These are phyloP conservation scores for Anoplophora glabripennis DNA, from an alignment of 1,140 invertebrate genomes.

Conservation along the genomic window DNA sequence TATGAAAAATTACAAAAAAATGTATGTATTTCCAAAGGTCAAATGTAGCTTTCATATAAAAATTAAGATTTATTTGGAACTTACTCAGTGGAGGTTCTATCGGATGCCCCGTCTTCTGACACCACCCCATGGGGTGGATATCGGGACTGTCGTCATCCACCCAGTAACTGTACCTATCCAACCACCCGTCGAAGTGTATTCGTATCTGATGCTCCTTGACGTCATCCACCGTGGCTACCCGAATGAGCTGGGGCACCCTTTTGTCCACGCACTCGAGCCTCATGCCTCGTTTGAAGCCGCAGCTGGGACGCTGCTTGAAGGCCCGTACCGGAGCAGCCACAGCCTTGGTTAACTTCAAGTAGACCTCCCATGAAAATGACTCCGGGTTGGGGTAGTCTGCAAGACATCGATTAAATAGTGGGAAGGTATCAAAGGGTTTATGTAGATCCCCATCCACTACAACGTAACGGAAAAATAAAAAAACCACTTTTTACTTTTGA, in stretches of 20 bases:
- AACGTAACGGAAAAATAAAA: background rate
- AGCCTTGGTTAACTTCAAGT: constrained; percentile 74
- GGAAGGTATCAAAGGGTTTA: no score
- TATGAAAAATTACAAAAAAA: no score
- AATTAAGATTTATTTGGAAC: constrained; percentile 33
- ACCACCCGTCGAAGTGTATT: constrained; percentile 91
- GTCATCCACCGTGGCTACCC: constrained; percentile 80
- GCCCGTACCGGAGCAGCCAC: constrained; percentile 75
- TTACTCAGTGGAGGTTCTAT: constrained; percentile 78
- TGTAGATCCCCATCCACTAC: no score
- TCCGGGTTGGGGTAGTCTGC: constrained; percentile 69
- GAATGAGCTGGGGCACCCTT: constrained; percentile 75
- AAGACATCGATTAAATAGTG: constrained; percentile 16
- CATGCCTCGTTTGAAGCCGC: constrained; percentile 84
- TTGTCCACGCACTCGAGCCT: constrained; percentile 89
- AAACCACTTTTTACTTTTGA: no score
- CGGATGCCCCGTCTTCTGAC: constrained; percentile 80
- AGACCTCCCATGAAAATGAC: constrained; percentile 81
- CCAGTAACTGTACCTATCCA: constrained; percentile 82
- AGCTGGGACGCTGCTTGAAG: constrained; percentile 75
- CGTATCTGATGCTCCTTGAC: constrained; percentile 74
- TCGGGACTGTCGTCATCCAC: constrained; percentile 86
- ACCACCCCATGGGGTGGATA: constrained; percentile 91
- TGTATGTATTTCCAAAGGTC: no score
- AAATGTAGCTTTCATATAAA: constrained; percentile 19